Conservation (phyloP, 2,113 vertebrate genomes). For the Microtus pennsylvanicus region DNA sequence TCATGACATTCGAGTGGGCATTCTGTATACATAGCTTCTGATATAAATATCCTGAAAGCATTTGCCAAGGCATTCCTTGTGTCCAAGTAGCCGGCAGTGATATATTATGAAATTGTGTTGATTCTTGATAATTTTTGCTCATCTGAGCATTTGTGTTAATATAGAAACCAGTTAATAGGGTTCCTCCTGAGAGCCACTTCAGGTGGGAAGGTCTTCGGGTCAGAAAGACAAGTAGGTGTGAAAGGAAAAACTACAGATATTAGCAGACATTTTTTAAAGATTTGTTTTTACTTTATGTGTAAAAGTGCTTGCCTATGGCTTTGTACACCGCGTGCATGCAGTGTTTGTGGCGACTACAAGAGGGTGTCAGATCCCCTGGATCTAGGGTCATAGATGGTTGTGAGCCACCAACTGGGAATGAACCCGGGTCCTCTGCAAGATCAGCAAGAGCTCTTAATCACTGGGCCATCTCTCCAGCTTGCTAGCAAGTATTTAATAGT, state of each 20-base stretch:
- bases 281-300: background rate
- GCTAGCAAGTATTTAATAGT: background rate
- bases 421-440: background rate
- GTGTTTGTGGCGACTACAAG: background rate
- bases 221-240: background rate
- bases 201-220: slow-evolving; percentile 12
- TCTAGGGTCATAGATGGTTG: background rate
- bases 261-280: background rate
- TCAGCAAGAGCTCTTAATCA: background rate
- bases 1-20: slow-evolving; percentile 5
- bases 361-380: no score
- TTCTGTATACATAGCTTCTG: background rate
- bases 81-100: background rate
- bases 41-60: slow-evolving; percentile 2
- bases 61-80: background rate
- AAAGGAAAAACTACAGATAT: slow-evolving; percentile 9
- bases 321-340: background rate
- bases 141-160: slow-evolving; percentile 34
- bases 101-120: background rate
- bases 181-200: slow-evolving; percentile 32
- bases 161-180: background rate
- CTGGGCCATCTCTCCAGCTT: background rate
- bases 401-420: background rate
- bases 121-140: slow-evolving; percentile 4
- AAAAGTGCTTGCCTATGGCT: background rate